These are phyloP conservation scores for Panurus biarmicus DNA, from an alignment of 2,113 vertebrate species.

Conservation along the genomic window DNA sequence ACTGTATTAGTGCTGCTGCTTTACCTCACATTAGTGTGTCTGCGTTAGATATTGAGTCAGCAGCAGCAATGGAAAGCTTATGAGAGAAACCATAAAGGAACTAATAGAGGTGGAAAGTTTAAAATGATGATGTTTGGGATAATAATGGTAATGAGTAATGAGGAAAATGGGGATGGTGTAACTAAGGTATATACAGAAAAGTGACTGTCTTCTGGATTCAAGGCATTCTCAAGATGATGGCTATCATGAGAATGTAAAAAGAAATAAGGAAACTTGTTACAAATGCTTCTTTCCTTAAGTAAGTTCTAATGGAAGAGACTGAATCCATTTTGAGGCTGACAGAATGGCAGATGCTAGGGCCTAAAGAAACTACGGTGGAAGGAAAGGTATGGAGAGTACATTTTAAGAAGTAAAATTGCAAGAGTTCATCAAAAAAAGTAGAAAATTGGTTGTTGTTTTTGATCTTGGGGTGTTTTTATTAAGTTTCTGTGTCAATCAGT, in stretches of 20 bases:
- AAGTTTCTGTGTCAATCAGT: background rate
- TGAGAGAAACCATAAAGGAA: background rate
- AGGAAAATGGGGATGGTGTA: background rate
- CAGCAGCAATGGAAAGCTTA: background rate
- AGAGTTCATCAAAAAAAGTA: background rate
- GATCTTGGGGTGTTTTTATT: fast-evolving
- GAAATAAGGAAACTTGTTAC: background rate
- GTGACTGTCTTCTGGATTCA: background rate
- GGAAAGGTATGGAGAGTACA: background rate
- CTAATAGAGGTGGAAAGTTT: background rate
- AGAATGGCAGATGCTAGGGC: background rate
- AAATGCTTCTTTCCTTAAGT: background rate
- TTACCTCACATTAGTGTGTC: background rate
- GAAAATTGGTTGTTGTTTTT: background rate
- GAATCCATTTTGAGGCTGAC: background rate
- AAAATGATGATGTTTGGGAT: background rate
- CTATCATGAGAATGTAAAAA: background rate
- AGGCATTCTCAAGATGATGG: background rate
- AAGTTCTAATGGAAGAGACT: background rate
- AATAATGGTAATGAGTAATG: background rate
- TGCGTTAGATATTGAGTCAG: background rate
- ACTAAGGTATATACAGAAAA: background rate
- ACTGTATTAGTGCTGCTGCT: background rate
- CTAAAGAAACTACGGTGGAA: background rate
- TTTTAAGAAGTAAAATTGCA: background rate